Evolutionary conservation across 2,888 invertebrate species (phyloP), one percentile per base, ranked within the genome.

Genomic region (Tachina grossa): DNA sequence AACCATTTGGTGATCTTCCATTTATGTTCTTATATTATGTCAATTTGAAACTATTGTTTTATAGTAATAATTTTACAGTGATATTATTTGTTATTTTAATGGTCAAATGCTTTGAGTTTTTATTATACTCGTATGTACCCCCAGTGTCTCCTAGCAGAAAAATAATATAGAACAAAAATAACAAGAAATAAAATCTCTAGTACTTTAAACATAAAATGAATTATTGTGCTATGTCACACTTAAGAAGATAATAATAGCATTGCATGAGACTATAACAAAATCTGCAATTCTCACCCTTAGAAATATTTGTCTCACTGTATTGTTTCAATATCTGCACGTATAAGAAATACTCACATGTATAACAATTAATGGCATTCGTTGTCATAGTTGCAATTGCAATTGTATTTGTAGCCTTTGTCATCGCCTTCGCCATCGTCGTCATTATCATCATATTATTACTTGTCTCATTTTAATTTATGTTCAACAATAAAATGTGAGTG

Each of bases 391-490:
- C 66, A 57, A 49, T 55, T 57, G 39, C 66, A 51, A 49, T 41
- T 57, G n/a, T 55, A 53, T 13, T 47, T 72, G n/a, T 3, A n/a
- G 75, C 22, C 19, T 49, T 51, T 74, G 49, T 53, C 53, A 47
- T 65, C 16, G 53, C 8, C 57, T 16, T 45, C 53, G 47, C 8
- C 57, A 31, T 45, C 53, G 47, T 63, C 57, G 19, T 59, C 59
- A 13, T 59, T 59, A 53, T 79, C 41, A 31, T 74, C 13, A 31
- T 45, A 74, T 81, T 81, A 66, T 74, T 68, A 74, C 72, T 72
- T 43, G 66, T 74, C 74, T 66, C 13, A 66, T 45, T 83, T 82
- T 82, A 85, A 85, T 75, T 85, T 82, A 82, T 82, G 69, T 39
- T 45, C 82, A 63, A 65, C 72, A 76, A 75, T 79, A 82, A 85